Conservation (phyloP, 2,888 invertebrate species). For the Drosophila cognata region DNA sequence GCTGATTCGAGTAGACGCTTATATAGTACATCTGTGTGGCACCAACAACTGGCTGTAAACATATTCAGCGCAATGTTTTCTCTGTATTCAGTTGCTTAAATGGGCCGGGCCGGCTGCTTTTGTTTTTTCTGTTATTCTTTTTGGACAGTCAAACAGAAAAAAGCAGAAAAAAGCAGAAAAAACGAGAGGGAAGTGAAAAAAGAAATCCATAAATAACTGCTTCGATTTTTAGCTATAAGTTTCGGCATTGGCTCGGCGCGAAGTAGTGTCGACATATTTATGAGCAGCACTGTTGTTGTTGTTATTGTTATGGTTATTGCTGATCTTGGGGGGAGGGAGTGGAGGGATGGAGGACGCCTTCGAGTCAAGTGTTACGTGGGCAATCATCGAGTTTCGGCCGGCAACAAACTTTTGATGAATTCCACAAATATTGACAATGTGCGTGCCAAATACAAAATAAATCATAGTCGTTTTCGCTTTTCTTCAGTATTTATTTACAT, state of each 20-base stretch:
- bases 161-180: not conserved
- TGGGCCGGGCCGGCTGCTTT: slow-evolving; percentile 47
- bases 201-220: slow-evolving; percentile 73
- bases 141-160: slow-evolving; percentile 16
- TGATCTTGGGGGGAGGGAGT: not conserved
- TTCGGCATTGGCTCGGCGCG: slow-evolving; percentile 37
- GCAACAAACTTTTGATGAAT: slow-evolving; percentile 63
- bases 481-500: slow-evolving; percentile 75
- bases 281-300: slow-evolving; percentile 36
- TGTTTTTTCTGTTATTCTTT: slow-evolving; percentile 17
- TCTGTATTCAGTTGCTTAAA: slow-evolving; percentile 47
- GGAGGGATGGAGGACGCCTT: slow-evolving; percentile 12
- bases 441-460: slow-evolving; percentile 76
- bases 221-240: slow-evolving; percentile 64
- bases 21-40: slow-evolving; percentile 57
- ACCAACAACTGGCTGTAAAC: slow-evolving; percentile 46
- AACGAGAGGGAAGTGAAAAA: slow-evolving; percentile 27
- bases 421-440: slow-evolving; percentile 78
- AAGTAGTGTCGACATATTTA: slow-evolving; percentile 72
- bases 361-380: slow-evolving; percentile 41
- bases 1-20: slow-evolving; percentile 27
- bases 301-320: slow-evolving; percentile 7
- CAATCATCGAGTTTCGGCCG: slow-evolving; percentile 37
- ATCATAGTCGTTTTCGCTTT: slow-evolving; percentile 65
- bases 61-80: slow-evolving; percentile 68